Evolutionary conservation across 2,797 vertebrate genomes (phyloP), one percentile per base, ranked within the genome.

Genomic region (Pseudochromis fuscus): DNA sequence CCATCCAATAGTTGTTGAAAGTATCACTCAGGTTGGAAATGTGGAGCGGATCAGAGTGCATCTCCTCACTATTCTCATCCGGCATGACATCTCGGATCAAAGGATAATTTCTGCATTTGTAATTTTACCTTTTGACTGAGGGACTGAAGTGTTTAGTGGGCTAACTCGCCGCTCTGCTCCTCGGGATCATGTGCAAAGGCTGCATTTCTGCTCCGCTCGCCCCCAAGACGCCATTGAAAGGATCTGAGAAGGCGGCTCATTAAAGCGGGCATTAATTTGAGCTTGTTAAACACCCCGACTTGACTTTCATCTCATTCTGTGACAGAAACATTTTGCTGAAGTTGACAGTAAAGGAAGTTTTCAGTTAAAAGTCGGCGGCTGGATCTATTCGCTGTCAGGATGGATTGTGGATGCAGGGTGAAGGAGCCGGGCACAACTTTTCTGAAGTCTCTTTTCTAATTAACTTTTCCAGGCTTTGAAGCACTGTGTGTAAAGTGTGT

Each of bases 281-380:
- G 81, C 77, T 82, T 55, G 62, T 82, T 84, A 79, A 82, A 86
- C 71, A 66, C 61, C 13, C 21, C 27, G 24, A 25, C 18, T 10
- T 8, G 11, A 65, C 85, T 88, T 89, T 88, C 79, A 83, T 87
- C 79, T 89, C 50, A 4, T 61, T 69, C 24, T 23, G 59, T 44
- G 73, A 83, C 72, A 37, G 82, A 61, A 55, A 55, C 57, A 31
- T 81, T 76, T 74, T 42, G 71, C 82, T 67, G 77, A 72, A 76
- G 75, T 73, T 61, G 72, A 84, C 78, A 67, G 70, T 60, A 56
- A 69, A 77, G 64, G 58, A 81, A 64, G 75, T 73, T 82, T 80
- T 79, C 59, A 50, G 66, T 81, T 77, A 40, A 40, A 79, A 84
- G 67, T 75, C 50, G 1, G 72, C 42, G 46, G 59, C 56, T 52